Percentiles rank a stretch among this genome's conserved stretches.
Conservation (phyloP, 2,113 vertebrate genomes). For the Vulpes ferrilata region DNA sequence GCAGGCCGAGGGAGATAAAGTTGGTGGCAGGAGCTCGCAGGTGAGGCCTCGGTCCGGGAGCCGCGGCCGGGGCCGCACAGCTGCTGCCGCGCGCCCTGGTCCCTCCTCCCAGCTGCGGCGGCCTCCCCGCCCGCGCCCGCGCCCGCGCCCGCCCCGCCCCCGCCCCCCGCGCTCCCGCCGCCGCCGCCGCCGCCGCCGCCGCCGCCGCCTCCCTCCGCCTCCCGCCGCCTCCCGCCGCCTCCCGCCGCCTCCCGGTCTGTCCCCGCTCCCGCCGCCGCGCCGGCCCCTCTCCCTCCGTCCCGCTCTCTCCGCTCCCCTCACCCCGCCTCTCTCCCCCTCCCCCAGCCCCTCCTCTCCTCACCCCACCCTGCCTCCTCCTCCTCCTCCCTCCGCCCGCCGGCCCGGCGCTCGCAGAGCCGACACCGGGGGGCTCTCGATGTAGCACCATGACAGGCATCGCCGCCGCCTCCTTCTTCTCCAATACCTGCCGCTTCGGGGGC, state of each 20-base stretch:
- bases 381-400: conserved; percentile 72
- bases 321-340: conserved; percentile 68
- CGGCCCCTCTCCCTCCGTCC: conserved; percentile 77
- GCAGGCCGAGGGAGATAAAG: conserved; percentile 59
- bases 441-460: conserved; percentile 97
- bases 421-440: conserved; percentile 89
- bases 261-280: conserved; percentile 82
- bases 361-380: conserved; percentile 66
- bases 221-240: conserved; percentile 86
- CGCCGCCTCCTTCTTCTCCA: conserved; percentile 98
- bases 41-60: conserved; percentile 78
- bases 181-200: conserved; percentile 87
- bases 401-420: conserved; percentile 82
- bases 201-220: conserved; percentile 83
- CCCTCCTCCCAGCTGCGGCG: conserved; percentile 90
- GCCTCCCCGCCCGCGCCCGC: conserved; percentile 83
- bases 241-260: conserved; percentile 81
- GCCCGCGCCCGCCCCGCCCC: conserved; percentile 84
- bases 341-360: conserved; percentile 70
- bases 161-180: conserved; percentile 82
- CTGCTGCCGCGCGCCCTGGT: conserved; percentile 89
- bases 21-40: conserved; percentile 73
- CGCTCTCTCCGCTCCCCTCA: conserved; percentile 70
- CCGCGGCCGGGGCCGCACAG: conserved; percentile 84
- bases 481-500: conserved; percentile 95